phyloP scores from a whole-genome alignment of 2,113 vertebrate genomes.

The Indri indri region DNA sequence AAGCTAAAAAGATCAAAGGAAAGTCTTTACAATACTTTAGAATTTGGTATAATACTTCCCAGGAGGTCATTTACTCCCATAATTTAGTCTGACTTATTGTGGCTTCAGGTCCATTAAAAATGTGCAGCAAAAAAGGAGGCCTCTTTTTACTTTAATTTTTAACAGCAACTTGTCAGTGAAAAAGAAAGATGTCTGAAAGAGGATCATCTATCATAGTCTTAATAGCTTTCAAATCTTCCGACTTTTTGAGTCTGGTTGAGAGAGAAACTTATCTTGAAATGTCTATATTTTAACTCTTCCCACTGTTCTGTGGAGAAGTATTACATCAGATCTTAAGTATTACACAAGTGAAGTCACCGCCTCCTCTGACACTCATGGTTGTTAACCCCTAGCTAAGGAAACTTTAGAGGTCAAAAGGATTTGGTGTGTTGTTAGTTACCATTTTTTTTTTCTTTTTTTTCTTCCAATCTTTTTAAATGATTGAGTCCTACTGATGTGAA shows the following conservation, averaged over 20 bases:
- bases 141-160: slow-evolving; percentile 88
- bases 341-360: slow-evolving; percentile 50
- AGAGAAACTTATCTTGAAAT: slow-evolving; percentile 80
- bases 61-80: slow-evolving; percentile 88
- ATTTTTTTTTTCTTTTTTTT: background rate
- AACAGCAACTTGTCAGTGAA: slow-evolving; percentile 85
- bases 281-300: slow-evolving; percentile 84
- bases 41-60: slow-evolving; percentile 88
- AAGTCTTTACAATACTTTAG: slow-evolving; percentile 87
- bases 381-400: slow-evolving; percentile 40
- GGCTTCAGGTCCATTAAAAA: slow-evolving; percentile 88
- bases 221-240: slow-evolving; percentile 88
- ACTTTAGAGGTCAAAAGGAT: background rate
- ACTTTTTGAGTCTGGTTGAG: slow-evolving; percentile 83
- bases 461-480: background rate
- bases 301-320: slow-evolving; percentile 71
- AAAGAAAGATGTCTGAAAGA: slow-evolving; percentile 83
- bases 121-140: slow-evolving; percentile 82
- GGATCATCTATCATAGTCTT: slow-evolving; percentile 84
- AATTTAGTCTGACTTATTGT: slow-evolving; percentile 92
- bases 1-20: slow-evolving; percentile 89
- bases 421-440: background rate
- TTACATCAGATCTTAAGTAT: slow-evolving; percentile 61
- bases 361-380: slow-evolving; percentile 46
- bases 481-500: background rate